These are phyloP conservation scores for Sisor rabdophorus DNA, from an alignment of 2,113 vertebrate genomes.

Conservation along the genomic window DNA sequence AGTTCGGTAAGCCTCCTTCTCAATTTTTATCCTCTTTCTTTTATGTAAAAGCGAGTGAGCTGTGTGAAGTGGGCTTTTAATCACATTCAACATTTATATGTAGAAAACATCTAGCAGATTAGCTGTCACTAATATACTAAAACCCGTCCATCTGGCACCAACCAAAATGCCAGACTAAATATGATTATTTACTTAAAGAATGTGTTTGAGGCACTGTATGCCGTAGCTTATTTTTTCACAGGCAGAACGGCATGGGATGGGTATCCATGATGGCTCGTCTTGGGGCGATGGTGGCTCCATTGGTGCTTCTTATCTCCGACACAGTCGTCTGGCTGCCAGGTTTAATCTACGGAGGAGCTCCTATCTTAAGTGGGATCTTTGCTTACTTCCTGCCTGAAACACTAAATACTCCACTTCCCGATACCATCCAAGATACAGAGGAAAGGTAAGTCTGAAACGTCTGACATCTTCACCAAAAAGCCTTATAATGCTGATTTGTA, in stretches of 20 bases:
- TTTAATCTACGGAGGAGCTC: constrained; percentile 71
- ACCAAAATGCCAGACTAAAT: neutral
- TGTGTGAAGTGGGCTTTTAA: neutral
- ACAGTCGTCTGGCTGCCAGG: constrained; percentile 63
- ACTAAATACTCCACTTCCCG: constrained; percentile 66
- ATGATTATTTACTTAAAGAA: neutral
- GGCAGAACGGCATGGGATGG: constrained; percentile 78
- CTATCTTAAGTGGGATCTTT: constrained; percentile 66
- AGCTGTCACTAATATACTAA: neutral
- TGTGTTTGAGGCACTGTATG: neutral
- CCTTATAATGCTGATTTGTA: neutral
- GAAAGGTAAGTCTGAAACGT: constrained; percentile 60
- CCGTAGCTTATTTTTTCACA: constrained; percentile 39
- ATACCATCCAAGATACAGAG: constrained; percentile 75
- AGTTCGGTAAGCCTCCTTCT: constrained; percentile 56
- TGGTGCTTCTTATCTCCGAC: constrained; percentile 68
- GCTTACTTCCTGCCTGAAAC: constrained; percentile 78
- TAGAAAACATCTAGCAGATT: neutral
- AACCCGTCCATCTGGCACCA: neutral
- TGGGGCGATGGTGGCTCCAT: constrained; percentile 74
- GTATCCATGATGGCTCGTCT: constrained; percentile 70
- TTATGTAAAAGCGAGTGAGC: neutral
- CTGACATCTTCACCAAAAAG: neutral
- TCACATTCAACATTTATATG: neutral
- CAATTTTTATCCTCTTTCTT: neutral